These are phyloP conservation scores for Recurvirostra avosetta DNA, from an alignment of 2,113 vertebrate species.

Conservation along the genomic window DNA sequence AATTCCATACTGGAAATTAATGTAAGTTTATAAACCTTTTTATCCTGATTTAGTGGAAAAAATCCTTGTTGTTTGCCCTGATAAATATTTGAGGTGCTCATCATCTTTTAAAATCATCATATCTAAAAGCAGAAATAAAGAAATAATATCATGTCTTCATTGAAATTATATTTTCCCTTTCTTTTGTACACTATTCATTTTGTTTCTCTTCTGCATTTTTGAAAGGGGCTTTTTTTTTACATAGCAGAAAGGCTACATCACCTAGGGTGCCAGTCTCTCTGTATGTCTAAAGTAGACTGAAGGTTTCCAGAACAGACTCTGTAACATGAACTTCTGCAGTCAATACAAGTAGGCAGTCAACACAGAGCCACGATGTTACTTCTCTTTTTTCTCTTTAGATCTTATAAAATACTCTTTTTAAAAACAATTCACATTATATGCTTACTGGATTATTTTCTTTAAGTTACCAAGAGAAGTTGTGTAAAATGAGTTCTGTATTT, in stretches of 20 bases:
- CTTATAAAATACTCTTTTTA: background rate
- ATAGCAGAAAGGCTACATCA: background rate
- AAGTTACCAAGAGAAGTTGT: background rate
- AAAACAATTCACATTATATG: background rate
- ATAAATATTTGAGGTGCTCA: background rate
- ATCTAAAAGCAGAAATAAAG: background rate
- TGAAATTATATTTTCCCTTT: background rate
- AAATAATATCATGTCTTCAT: background rate
- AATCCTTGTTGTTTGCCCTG: background rate
- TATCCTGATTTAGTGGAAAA: constrained; percentile 20
- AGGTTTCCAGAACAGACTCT: background rate
- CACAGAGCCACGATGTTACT: accelerated
- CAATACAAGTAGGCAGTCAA: background rate
- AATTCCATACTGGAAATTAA: constrained; percentile 26
- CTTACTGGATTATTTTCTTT: background rate
- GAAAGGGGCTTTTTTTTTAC: background rate
- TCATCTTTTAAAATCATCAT: background rate
- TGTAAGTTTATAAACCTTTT: constrained; percentile 11
- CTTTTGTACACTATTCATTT: background rate
- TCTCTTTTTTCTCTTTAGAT: background rate
- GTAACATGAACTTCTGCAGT: background rate
- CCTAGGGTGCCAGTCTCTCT: background rate
- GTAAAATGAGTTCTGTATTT: background rate
- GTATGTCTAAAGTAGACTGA: background rate
- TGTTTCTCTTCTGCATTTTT: background rate